Conservation (phyloP, 64 coral and sea anemone genomes). For the Pocillopora damicornis region DNA sequence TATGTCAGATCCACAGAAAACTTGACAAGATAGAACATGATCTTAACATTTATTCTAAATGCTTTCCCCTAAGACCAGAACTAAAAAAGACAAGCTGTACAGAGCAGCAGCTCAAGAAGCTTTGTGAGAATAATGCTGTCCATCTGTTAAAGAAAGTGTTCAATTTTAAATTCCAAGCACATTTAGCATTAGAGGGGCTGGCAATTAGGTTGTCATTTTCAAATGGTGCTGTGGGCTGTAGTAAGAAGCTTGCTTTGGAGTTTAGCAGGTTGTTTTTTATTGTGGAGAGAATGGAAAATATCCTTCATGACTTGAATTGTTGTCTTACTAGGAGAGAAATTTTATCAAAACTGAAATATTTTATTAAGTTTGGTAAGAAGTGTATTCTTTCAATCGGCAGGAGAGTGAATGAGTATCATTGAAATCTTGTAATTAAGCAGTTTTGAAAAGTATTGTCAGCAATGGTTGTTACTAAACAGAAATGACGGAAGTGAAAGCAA, state of each 20-base stretch:
- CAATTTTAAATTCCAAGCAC: conserved; percentile 72
- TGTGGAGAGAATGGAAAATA: conserved; percentile 46
- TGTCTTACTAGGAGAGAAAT: conserved; percentile 20
- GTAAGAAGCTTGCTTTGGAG: conserved; percentile 30
- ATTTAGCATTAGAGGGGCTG: conserved; percentile 65
- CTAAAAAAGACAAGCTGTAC: conserved; percentile 7
- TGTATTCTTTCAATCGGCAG: conserved; percentile 34
- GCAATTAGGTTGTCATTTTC: conserved; percentile 65
- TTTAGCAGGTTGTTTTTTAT: conserved; percentile 67
- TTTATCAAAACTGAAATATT: conserved; percentile 36
- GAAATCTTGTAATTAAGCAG: background rate
- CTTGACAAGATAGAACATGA: conserved; percentile 30
- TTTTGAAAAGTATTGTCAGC: background rate
- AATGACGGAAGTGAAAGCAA: too few species aligned
- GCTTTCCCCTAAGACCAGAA: conserved; percentile 35
- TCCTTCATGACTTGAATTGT: conserved; percentile 35
- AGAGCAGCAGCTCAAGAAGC: conserved; percentile 25
- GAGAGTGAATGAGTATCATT: background rate
- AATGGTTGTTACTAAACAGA: too few species aligned
- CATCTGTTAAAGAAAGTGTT: conserved; percentile 25
- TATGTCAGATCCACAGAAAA: conserved; percentile 32
- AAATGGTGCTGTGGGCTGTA: background rate
- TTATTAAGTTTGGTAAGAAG: conserved; percentile 50
- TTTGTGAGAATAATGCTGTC: conserved; percentile 27
- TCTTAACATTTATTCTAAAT: conserved; percentile 24